These are phyloP conservation scores for Thecocarcelia acutangulata DNA, from an alignment of 2,888 invertebrate species.

Conservation along the genomic window DNA sequence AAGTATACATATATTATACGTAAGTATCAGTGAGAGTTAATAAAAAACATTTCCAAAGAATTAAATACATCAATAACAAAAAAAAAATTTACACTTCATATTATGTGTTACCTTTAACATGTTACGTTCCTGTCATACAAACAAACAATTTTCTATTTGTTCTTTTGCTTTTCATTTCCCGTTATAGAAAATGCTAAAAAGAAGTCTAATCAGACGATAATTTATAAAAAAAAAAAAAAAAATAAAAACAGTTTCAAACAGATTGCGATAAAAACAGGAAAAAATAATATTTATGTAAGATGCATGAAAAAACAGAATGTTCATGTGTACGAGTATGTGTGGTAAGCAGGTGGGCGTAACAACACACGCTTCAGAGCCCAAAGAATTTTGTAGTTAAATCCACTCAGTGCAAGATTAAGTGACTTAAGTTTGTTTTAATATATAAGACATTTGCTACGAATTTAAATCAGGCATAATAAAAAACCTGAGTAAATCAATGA, in stretches of 20 bases:
- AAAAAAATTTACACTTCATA: neutral
- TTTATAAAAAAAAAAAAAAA: conserved; percentile 23
- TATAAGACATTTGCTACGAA: neutral
- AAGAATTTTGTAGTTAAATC: conserved; percentile 17
- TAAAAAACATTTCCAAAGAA: conserved; percentile 6
- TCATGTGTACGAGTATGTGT: too few relatives aligned
- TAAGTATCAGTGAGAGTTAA: too few relatives aligned
- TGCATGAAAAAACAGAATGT: conserved; percentile 21
- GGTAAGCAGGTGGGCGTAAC: neutral
- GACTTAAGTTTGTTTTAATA: neutral
- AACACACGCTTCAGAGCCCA: neutral
- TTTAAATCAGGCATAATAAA: neutral
- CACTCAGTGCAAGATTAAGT: neutral
- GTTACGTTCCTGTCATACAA: neutral
- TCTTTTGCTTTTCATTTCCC: too few relatives aligned
- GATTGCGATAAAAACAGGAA: conserved; percentile 19
- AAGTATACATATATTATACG: too few relatives aligned
- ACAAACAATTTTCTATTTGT: too few relatives aligned
- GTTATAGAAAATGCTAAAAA: neutral
- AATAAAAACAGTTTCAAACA: neutral
- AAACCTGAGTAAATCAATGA: neutral
- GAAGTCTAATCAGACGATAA: conserved; percentile 33
- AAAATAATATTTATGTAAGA: neutral
- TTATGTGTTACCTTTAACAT: neutral
- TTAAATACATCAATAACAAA: neutral